Percentiles rank a stretch among this genome's conserved stretches.
Evolutionary conservation across 2,797 vertebrate species (phyloP).

Genomic region (Myioborus melanocephalus): DNA sequence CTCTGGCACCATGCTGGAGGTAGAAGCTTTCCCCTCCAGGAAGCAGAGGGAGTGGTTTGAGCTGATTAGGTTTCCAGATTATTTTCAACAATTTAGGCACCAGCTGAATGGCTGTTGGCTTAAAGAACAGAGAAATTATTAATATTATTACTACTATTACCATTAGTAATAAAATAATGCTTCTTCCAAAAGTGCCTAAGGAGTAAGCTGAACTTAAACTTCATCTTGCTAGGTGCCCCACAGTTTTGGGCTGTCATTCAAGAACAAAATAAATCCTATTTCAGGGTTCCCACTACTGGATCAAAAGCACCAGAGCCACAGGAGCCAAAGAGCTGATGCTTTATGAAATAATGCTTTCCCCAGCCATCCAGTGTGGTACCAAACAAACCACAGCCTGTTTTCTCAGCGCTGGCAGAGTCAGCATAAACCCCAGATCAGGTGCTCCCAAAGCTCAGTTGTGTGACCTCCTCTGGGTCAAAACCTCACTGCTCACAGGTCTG

Average conservation of each 20-base stretch:
- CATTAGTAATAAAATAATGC: not conserved
- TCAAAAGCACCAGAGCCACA: constrained; percentile 20
- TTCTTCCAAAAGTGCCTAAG: constrained; percentile 32
- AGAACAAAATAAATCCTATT: constrained; percentile 16
- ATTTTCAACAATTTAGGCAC: constrained; percentile 2
- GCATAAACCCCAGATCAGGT: not conserved
- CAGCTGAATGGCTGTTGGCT: not conserved
- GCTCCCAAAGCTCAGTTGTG: accelerated
- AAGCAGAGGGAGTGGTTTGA: not conserved
- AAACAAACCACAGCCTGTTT: not conserved
- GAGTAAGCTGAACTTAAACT: constrained; percentile 14
- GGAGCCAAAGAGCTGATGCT: not conserved
- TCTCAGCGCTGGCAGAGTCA: not conserved
- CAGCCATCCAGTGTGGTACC: not conserved
- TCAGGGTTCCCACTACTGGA: constrained; percentile 22
- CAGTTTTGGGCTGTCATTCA: constrained; percentile 14
- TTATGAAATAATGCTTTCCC: not conserved
- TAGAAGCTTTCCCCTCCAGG: not conserved
- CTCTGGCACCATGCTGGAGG: not conserved
- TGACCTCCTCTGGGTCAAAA: not conserved
- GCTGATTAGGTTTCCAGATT: not conserved
- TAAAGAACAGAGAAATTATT: not conserved
- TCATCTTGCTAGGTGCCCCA: not conserved
- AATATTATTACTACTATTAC: constrained; percentile 12
- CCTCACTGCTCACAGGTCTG: not conserved